These are phyloP conservation scores for Tortrix viridana DNA, from an alignment of 2,888 invertebrate genomes.

Conservation along the genomic window DNA sequence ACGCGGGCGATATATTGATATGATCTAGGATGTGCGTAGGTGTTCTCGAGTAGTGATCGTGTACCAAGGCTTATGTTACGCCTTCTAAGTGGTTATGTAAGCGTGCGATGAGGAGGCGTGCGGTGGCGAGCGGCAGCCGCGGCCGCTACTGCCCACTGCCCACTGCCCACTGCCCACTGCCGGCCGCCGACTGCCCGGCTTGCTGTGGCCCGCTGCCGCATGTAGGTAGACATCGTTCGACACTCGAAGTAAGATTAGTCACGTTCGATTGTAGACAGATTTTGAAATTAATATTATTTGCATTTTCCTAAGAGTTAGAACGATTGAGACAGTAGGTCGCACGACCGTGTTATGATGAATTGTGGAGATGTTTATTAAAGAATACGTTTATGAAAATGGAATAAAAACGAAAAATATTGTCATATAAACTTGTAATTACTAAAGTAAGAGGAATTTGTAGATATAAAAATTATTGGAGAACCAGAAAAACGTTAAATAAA, in stretches of 20 bases:
- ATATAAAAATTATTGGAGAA: conserved; percentile 73
- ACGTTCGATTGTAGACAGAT: conserved; percentile 81
- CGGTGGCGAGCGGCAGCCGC: conserved; percentile 39
- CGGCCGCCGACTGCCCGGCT: conserved; percentile 33
- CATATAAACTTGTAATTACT: conserved; percentile 84
- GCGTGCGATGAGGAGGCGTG: conserved; percentile 35
- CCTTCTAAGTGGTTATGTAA: conserved; percentile 67
- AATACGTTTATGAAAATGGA: conserved; percentile 83
- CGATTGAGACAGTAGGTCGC: conserved; percentile 83
- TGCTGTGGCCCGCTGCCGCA: conserved; percentile 51
- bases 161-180: conserved; percentile 37
- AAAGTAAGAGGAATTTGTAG: conserved; percentile 76
- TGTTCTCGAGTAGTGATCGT: conserved; percentile 83
- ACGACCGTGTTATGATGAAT: conserved; percentile 82
- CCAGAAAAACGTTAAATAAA: conserved; percentile 84
- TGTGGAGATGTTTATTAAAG: conserved; percentile 83
- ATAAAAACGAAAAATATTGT: conserved; percentile 83
- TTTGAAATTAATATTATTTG: conserved; percentile 82
- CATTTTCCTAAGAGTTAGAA: conserved; percentile 83
- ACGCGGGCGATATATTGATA: conserved; percentile 79
- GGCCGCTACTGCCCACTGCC: conserved; percentile 44
- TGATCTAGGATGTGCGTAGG: conserved; percentile 84
- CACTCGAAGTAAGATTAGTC: conserved; percentile 79
- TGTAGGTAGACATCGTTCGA: conserved; percentile 74
- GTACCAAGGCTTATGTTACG: conserved; percentile 81